Evolutionary conservation across 2,797 vertebrate species (phyloP).

Genomic region (Triplophysa yarkandensis): DNA sequence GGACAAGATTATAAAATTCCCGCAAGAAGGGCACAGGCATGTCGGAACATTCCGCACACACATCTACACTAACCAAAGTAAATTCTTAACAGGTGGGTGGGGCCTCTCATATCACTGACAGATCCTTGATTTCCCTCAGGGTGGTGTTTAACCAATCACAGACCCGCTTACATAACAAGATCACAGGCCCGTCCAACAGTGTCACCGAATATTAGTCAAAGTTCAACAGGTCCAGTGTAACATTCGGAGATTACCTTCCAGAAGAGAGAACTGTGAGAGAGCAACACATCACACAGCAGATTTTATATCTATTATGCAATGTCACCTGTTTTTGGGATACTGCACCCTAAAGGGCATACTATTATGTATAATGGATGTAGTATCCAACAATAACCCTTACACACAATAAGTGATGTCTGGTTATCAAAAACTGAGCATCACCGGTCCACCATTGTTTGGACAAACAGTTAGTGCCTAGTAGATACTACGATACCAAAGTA

Average conservation of each 20-base stretch:
- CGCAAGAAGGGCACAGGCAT: conserved; percentile 73
- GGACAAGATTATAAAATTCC: conserved; percentile 80
- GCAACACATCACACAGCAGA: not conserved
- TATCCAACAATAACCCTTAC: not conserved
- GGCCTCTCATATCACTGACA: conserved; percentile 73
- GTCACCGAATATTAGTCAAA: conserved; percentile 25
- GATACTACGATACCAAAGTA: not conserved
- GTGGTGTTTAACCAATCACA: conserved; percentile 59
- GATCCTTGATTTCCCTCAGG: conserved; percentile 70
- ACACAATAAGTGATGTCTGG: not conserved
- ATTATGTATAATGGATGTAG: not conserved
- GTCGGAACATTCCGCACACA: conserved; percentile 72
- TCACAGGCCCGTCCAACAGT: conserved; percentile 31
- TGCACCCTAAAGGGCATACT: not conserved
- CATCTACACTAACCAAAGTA: conserved; percentile 68
- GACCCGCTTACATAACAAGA: conserved; percentile 40
- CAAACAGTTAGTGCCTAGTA: not conserved
- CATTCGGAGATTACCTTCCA: conserved; percentile 8
- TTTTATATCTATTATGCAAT: conserved; percentile 1
- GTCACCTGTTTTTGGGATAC: not conserved
- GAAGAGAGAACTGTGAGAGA: conserved; percentile 10
- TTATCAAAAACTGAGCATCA: not conserved
- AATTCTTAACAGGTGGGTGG: conserved; percentile 80
- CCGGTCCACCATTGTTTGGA: not conserved
- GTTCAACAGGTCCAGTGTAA: conserved; percentile 23